Base-by-base conservation (phyloP, 2,888 invertebrate species). In the Apamea monoglypha region DNA sequence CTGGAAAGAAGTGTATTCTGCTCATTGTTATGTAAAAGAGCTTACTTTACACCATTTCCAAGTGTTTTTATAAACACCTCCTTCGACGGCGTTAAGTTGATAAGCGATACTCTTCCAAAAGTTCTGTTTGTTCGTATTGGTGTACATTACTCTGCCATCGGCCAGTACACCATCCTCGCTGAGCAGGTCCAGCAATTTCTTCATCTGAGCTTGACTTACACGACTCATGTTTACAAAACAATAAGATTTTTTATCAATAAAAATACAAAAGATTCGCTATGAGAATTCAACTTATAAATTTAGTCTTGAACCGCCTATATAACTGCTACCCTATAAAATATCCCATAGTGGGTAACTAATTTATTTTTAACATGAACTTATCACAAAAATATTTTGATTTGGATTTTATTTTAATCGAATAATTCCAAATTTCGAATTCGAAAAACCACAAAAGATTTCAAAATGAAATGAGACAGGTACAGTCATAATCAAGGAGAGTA, bases 11-110 rank as follows among this genome's bases (percentile, higher is more conserved):
- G 25, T n/a, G 12, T 8, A 68, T 64, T 32, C n/a, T 50, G n/a
- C 16, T 61, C 16, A 29, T 47, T 29, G 50, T n/a, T 32, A 16
- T 2, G 2, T 29, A 70, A 36, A 73, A 7, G 2, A 40, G 73
- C 88, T 76, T 80, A 93, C 93, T 89, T 93, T 93, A 82, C 92
- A 92, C 93, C 93, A 93, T 78, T 93, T 92, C 89, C 91, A 92
- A 68, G 91, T 89, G 72, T 91, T 93, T 83, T 93, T 93, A 84
- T 91, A 90, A 53, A 87, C 92, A 61, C 93, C 93, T 25, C 91
- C 92, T 25, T 91, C 89, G 2, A 93, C 88, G 5, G 90, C 86
- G 76, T 93, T 93, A 14, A 93, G 84, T 72, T 93, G 89, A 14
- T 81, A 56, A 18, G 93, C 92, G 29, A 93, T 90, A 50, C 85